A percentile compares a stretch with the other conserved stretches of the same genome.
Evolutionary conservation across 1,140 invertebrate genomes (phyloP).

Genomic region (Anastrepha obliqua): DNA sequence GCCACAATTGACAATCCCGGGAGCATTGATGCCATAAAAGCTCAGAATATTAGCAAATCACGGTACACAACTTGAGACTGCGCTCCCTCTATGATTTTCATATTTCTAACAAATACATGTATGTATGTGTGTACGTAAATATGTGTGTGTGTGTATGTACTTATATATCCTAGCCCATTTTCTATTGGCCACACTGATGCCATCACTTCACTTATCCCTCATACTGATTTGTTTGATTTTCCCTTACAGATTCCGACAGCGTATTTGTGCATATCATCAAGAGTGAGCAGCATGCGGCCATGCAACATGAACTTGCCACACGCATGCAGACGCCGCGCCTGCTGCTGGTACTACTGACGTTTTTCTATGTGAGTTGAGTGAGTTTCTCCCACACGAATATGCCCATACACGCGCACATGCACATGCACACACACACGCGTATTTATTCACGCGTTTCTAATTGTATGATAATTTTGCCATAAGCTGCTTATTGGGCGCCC

Average conservation of each 20-base stretch:
- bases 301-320: constrained; percentile 76
- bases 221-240: background rate
- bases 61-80: too few relatives aligned
- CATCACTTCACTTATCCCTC: too few relatives aligned
- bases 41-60: too few relatives aligned
- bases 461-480: background rate
- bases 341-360: constrained; percentile 62
- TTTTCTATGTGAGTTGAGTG: constrained; percentile 60
- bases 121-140: too few relatives aligned
- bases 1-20: too few relatives aligned
- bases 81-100: too few relatives aligned
- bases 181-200: too few relatives aligned
- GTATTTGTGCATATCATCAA: constrained; percentile 77
- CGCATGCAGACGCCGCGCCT: constrained; percentile 64
- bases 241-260: constrained; percentile 74
- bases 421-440: too few relatives aligned
- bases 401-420: background rate
- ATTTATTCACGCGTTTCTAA: background rate
- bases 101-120: too few relatives aligned
- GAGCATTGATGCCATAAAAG: too few relatives aligned
- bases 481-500: background rate
- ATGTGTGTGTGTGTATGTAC: too few relatives aligned
- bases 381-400: constrained; percentile 16
- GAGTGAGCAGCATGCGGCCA: constrained; percentile 80
- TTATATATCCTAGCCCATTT: too few relatives aligned